Base-by-base conservation (phyloP, 2,888 invertebrate species). In the Allacma fusca region DNA sequence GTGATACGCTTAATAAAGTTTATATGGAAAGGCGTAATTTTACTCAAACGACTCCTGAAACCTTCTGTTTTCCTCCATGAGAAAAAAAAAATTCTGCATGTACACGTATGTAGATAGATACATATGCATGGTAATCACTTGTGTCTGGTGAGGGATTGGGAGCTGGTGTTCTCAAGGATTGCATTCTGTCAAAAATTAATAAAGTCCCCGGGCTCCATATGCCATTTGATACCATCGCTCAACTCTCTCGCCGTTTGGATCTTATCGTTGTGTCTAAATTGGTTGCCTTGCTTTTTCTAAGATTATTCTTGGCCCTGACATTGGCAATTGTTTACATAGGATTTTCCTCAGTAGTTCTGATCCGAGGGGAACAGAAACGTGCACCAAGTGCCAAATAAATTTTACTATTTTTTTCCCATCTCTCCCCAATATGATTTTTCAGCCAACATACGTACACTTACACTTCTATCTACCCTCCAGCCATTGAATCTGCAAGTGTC, bases 281-380 rank as follows among this genome's bases (percentile, higher is more conserved):
- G 34, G 34, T 7, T 34, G 34, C 9, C 34, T 34, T 34, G 34
- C 4, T 34, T 26, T 64, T 21, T 12, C 12, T 64, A 24, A 64
- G 64, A 64, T 69, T 69, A 70, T 69, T 76, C 76, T 76, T 76
- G 69, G 69, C 76, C 76, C 34, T 76, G 76, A 76, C 76, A 76
- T 76, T 76, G 69, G 40, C 62, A 76, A 26, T 75, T 75, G 50
- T 75, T 68, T 68, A 26, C 34, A 34, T 29, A 13, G 12, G 19
- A 19, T 59, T 59, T 72, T 59, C 29, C 34, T 16, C 59, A 59
- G 19, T 28, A 28, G 72, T 72, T 28, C 29, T n/a, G 5, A 21
- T 40, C 23, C 23, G 44, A 69, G 43, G 34, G 9, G 67, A 67
- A 19, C 7, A 29, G 69, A 43, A 34, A 40, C 34, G 69, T 43